Conservation (phyloP, 2,113 vertebrate genomes). For the Peromyscus maniculatus region DNA sequence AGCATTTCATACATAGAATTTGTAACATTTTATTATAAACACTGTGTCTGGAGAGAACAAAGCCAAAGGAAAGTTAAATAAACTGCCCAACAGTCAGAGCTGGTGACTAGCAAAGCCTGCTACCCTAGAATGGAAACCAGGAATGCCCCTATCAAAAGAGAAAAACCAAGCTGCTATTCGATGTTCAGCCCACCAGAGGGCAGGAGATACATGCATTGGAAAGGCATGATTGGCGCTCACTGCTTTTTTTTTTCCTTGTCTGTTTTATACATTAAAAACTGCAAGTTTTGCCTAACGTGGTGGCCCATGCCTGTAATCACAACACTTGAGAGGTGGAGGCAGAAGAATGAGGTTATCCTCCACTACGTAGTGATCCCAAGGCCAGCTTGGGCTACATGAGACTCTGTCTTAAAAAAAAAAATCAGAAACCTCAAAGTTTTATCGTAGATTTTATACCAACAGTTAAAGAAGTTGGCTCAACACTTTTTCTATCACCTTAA, state of each 20-base stretch:
- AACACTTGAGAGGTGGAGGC: background rate
- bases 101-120: background rate
- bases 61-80: background rate
- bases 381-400: background rate
- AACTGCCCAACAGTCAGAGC: background rate
- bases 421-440: background rate
- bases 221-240: rapidly evolving
- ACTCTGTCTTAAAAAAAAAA: background rate
- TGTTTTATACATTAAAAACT: background rate
- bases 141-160: rapidly evolving
- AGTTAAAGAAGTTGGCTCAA: background rate
- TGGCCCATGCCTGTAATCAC: background rate
- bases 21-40: background rate
- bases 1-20: background rate
- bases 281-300: too few relatives aligned
- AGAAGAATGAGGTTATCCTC: background rate
- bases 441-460: background rate
- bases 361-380: background rate
- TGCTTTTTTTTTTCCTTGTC: background rate
- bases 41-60: background rate
- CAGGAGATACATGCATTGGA: background rate
- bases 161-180: background rate
- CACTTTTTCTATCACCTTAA: background rate
- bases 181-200: constrained; percentile 56
- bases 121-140: background rate